Evolutionary conservation across 2,888 invertebrate genomes (phyloP), one percentile per base, ranked within the genome.

Genomic region (Heterodera filipjevi): DNA sequence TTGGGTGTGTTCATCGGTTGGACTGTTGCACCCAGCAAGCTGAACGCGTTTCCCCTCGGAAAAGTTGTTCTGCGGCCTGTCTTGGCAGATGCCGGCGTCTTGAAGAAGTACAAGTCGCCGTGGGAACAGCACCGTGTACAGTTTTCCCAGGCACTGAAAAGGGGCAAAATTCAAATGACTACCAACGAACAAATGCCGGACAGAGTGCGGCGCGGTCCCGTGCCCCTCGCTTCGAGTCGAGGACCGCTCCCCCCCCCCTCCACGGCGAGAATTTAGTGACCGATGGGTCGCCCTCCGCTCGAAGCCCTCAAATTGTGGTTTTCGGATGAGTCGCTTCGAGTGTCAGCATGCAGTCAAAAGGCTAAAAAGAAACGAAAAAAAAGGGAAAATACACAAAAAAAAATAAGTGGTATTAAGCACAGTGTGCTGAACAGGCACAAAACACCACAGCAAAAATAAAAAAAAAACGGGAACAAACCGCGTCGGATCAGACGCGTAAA

Each of bases 1-100:
- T 99, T 86, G 95, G 95, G 91, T 99, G 99, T 92, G n/a, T 99
- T 98, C 85, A 98, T 97, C 75, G 93, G 90, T 91, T 98, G 97
- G 79, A 94, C 94, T 78, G 92, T 92, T n/a, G 81, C 95, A 95
- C 79, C 94, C 95, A 90, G 93, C 92, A 85, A 99, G 92, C 89
- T 94, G 94, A 82, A 97, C 95, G 94, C 71, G 93, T 90, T 91
- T 99, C 99, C 82, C 94, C 94, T 90, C 86, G 86, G 80, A 78
- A 85, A 22, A 82, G n/a, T n/a, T 84, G 30, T 73, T 66, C 39
- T 79, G 68, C 32, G 53, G 53, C 32, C 49, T 49, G 32, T 85
- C 82, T 71, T 86, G 82, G 14, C 85, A 80, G 72, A 85, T 84
- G 30, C 80, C 77, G 22, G 75, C 71, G 72, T 86, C 99, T 91